Conservation (phyloP, 2,113 vertebrate species). For the Halichoeres trimaculatus region DNA sequence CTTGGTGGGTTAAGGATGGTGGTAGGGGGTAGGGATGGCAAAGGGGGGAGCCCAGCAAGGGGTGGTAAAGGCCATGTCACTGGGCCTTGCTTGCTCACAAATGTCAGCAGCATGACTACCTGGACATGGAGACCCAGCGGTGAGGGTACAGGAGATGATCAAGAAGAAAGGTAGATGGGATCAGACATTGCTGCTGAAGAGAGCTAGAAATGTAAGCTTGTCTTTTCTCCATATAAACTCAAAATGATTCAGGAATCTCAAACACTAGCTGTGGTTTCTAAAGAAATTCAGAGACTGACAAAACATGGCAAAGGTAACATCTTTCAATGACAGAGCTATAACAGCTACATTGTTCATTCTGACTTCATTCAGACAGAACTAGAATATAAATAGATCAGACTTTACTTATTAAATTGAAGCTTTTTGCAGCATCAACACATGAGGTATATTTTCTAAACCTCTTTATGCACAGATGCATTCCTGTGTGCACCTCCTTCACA, state of each 20-base stretch:
- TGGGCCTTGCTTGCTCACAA: slow-evolving; percentile 67
- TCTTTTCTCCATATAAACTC: neutral
- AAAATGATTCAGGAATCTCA: neutral
- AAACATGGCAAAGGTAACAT: neutral
- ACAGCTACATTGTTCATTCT: neutral
- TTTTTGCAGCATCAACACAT: slow-evolving; percentile 1
- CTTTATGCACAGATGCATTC: slow-evolving; percentile 6
- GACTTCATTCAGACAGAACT: neutral
- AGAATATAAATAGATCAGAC: slow-evolving; percentile 1
- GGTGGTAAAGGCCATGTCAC: slow-evolving; percentile 76
- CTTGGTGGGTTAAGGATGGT: slow-evolving; percentile 59
- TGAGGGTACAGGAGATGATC: slow-evolving; percentile 51
- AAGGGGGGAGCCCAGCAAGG: slow-evolving; percentile 61
- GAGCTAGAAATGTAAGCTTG: neutral
- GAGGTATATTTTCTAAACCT: neutral
- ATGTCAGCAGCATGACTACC: slow-evolving; percentile 73
- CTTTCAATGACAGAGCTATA: neutral
- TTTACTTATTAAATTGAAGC: neutral
- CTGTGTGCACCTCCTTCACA: slow-evolving; percentile 1
- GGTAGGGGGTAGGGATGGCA: slow-evolving; percentile 59
- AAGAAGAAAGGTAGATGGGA: slow-evolving; percentile 34
- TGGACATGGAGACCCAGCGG: slow-evolving; percentile 57
- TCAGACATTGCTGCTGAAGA: neutral
- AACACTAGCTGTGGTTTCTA: neutral
- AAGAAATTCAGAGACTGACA: no score